Evolutionary conservation across 2,113 vertebrate genomes (phyloP), one percentile per base, ranked within the genome.

Genomic region (Protomyctophum bolini): DNA sequence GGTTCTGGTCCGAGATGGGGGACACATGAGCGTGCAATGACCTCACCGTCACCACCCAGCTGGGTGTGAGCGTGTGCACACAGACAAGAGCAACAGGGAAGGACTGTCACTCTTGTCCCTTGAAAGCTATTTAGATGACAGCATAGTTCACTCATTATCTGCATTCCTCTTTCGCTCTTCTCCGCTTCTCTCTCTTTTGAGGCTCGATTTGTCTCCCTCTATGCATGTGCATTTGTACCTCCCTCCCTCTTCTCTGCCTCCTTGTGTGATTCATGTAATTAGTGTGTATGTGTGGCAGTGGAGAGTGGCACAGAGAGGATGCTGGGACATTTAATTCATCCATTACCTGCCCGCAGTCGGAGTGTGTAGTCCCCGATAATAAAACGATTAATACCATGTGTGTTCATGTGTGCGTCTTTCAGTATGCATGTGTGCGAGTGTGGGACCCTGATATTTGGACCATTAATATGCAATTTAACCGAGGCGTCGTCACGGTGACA

Each of bases 391-490:
- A 85, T 82, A 72, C 63, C 47, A 66, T n/a, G 15, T 41, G 57
- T 52, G 45, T 48, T 45, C 7, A 28, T 51, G 63, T 66, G 28
- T 45, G 12, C 9, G 29, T 14, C 12, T 56, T 10, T 8, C 9
- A 7, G 15, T 4, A 41, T 48, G 4, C 6, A 21, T 3, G 29
- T 47, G 69, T 73, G 73, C 65, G 79, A 55, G 62, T 46, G 46
- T 52, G 54, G 57, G 33, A 61, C 60, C 61, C 61, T 75, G 64
- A 77, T 85, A 80, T 80, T 73, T 70, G 47, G 64, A 60, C 70
- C 76, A 68, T 82, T 82, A 82, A 85, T 85, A 74, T 61, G 66
- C 66, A 48, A 66, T 77, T 85, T 79, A 85, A 74, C 65, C 50
- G 73, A 59, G 66, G 72, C 62, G 70, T 82, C 54, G 12, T 59